phyloP scores from a whole-genome alignment of 2,113 vertebrate species.

The Pogonocichla stellata region DNA sequence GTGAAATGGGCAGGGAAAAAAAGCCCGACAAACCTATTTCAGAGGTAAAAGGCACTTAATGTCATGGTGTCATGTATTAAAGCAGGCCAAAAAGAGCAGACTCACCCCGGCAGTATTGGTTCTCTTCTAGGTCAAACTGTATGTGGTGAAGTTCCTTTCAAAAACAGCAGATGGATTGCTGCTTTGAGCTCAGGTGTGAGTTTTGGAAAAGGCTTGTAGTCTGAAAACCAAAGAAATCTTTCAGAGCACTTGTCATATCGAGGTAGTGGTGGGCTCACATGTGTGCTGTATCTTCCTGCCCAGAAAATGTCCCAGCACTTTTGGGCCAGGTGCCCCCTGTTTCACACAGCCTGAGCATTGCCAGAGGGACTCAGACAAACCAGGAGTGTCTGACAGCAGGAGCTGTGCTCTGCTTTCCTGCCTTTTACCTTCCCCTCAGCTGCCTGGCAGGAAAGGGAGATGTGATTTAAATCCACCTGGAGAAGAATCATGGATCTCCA shows the following conservation, averaged over 20 bases:
- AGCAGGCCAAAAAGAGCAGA: background rate
- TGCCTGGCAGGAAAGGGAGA: background rate
- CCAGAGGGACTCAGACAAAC: background rate
- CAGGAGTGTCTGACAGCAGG: background rate
- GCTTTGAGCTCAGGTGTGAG: background rate
- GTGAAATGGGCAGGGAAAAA: background rate
- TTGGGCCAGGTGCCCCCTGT: background rate
- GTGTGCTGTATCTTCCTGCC: background rate
- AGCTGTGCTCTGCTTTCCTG: background rate
- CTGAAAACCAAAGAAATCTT: background rate
- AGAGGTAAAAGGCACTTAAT: background rate
- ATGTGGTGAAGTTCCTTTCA: background rate
- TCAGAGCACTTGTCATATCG: background rate
- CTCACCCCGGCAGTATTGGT: background rate
- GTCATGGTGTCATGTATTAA: background rate
- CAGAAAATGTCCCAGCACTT: background rate
- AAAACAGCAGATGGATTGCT: background rate
- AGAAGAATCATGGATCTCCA: background rate
- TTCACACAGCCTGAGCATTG: background rate
- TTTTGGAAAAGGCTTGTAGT: background rate
- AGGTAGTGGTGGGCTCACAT: background rate
- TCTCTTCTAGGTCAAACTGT: background rate
- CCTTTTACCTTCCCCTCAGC: background rate
- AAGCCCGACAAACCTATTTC: background rate
- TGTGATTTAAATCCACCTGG: background rate